Evolutionary conservation across 1,140 invertebrate species (phyloP).

Genomic region (Drosophila nannoptera): DNA sequence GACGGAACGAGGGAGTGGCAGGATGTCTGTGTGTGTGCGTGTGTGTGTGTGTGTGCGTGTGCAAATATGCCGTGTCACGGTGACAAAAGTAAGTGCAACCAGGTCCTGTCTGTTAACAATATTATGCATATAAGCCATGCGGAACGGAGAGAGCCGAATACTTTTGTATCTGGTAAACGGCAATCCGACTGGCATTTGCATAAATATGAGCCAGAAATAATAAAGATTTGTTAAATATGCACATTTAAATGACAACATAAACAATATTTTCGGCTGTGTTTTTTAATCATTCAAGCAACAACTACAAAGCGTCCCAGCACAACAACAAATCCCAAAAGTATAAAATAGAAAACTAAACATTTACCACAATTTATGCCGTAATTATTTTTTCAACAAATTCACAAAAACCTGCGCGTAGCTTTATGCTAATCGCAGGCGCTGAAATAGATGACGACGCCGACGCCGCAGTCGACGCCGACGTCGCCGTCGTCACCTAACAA

Average conservation of each 20-base stretch:
- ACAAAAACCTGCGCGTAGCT: conserved; percentile 50
- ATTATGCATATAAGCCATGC: neutral
- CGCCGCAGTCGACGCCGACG: neutral
- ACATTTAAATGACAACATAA: conserved; percentile 39
- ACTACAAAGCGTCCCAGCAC: conserved; percentile 36
- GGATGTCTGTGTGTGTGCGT: no score
- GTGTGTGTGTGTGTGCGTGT: no score
- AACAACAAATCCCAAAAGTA: neutral
- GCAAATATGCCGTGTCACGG: conserved; percentile 52
- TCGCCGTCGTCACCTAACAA: no score
- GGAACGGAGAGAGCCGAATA: conserved; percentile 16
- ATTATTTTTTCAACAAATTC: conserved; percentile 48
- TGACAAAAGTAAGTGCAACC: conserved; percentile 30
- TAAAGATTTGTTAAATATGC: conserved; percentile 52
- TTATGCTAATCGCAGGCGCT: conserved; percentile 64
- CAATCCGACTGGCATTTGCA: conserved; percentile 4
- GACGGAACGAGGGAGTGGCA: conserved; percentile 2
- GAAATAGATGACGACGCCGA: conserved; percentile 22
- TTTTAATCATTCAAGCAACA: conserved; percentile 30
- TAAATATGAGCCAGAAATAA: conserved; percentile 24
- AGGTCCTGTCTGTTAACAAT: conserved; percentile 19
- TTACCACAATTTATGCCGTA: conserved; percentile 64
- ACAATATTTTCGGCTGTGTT: conserved; percentile 8
- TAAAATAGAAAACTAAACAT: conserved; percentile 47
- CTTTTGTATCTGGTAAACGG: conserved; percentile 5